Conservation (phyloP, 2,797 vertebrate species). For the Myotis pilosus region DNA sequence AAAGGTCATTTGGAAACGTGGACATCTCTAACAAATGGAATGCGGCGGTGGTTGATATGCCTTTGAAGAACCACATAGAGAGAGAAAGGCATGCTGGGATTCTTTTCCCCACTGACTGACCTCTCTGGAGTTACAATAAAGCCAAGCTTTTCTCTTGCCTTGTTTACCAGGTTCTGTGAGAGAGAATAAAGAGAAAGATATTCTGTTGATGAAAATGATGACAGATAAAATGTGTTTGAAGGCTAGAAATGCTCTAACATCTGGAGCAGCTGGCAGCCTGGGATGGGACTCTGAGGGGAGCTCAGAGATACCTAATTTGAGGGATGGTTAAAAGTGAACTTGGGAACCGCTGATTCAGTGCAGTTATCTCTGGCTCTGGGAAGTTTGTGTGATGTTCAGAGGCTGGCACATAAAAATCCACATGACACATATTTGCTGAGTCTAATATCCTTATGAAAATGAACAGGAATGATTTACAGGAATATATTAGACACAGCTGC, state of each 20-base stretch:
- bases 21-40: conserved; percentile 47
- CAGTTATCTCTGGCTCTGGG: conserved; percentile 80
- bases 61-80: conserved; percentile 65
- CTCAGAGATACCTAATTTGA: conserved; percentile 80
- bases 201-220: conserved; percentile 83
- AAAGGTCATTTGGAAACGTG: conserved; percentile 60
- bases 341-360: conserved; percentile 81
- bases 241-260: conserved; percentile 81
- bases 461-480: conserved; percentile 75
- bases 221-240: conserved; percentile 82
- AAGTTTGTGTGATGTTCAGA: conserved; percentile 78
- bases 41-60: conserved; percentile 32
- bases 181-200: conserved; percentile 67
- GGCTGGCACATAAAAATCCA: conserved; percentile 76
- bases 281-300: conserved; percentile 73
- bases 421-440: conserved; percentile 79
- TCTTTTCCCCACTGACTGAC: conserved; percentile 72
- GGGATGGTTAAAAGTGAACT: conserved; percentile 81
- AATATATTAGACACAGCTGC: conserved; percentile 78
- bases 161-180: conserved; percentile 80
- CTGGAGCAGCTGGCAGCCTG: conserved; percentile 83
- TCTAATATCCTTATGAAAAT: conserved; percentile 79
- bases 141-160: conserved; percentile 74
- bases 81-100: conserved; percentile 72
- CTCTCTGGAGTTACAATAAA: conserved; percentile 74